Percentiles rank a stretch among this genome's conserved stretches.
These are phyloP conservation scores for Necrosyrtes monachus DNA, from an alignment of 2,797 vertebrate genomes.

Conservation along the genomic window DNA sequence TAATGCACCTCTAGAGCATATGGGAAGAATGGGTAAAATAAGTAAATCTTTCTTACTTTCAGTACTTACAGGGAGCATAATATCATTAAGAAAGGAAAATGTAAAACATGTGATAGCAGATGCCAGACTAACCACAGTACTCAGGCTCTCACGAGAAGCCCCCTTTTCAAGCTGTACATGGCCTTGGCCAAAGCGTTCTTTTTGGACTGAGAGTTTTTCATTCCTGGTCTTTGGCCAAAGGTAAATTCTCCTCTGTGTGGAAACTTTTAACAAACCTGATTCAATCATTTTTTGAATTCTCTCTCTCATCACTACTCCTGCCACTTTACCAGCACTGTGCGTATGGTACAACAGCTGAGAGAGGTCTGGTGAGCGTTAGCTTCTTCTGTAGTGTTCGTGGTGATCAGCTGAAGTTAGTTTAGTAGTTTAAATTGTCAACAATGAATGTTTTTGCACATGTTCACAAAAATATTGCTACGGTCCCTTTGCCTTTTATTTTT, in stretches of 20 bases:
- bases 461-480: background rate
- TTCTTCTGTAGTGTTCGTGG: background rate
- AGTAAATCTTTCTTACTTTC: background rate
- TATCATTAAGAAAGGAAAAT: conserved; percentile 51
- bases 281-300: background rate
- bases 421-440: background rate
- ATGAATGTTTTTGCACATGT: background rate
- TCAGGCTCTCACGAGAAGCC: conserved; percentile 27
- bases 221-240: conserved; percentile 45
- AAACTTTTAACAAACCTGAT: background rate
- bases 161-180: background rate
- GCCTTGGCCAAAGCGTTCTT: conserved; percentile 5
- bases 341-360: background rate
- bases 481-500: background rate
- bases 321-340: background rate
- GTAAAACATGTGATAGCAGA: conserved; percentile 36
- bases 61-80: conserved; percentile 13
- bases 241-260: conserved; percentile 13
- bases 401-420: background rate
- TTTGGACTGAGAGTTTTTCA: background rate
- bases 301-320: background rate
- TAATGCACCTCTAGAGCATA: background rate
- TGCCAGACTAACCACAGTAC: conserved; percentile 41
- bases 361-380: background rate
- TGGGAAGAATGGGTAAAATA: conserved; percentile 1